Evolutionary conservation across 1,140 invertebrate genomes (phyloP).

Genomic region (Triops cancriformis): DNA sequence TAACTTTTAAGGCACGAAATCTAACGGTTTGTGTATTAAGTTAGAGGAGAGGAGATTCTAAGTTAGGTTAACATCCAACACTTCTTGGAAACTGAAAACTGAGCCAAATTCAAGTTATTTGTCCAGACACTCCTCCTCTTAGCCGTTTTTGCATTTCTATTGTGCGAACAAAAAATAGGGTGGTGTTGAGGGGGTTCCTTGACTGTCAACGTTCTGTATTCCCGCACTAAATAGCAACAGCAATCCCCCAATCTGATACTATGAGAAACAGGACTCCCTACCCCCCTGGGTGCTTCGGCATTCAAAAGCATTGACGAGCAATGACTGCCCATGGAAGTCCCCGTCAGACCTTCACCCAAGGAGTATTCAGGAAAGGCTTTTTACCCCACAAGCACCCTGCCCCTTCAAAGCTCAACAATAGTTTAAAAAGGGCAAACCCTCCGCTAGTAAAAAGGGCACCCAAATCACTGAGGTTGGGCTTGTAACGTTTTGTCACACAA

Average conservation of each 20-base stretch:
- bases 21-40: too few relatives aligned
- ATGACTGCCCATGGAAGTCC: slow-evolving; percentile 9
- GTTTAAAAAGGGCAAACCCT: not conserved
- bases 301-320: slow-evolving; percentile 10
- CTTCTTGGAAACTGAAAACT: not conserved
- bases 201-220: not conserved
- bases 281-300: not conserved
- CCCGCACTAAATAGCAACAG: not conserved
- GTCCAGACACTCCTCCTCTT: slow-evolving; percentile 4
- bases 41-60: not conserved
- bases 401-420: not conserved
- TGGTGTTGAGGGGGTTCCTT: not conserved
- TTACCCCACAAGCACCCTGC: not conserved
- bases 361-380: not conserved
- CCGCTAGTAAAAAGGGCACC: not conserved
- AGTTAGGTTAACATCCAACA: not conserved
- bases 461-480: not conserved
- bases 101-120: slow-evolving; percentile 1
- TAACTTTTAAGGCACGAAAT: too few relatives aligned
- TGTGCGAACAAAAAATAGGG: not conserved
- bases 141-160: not conserved
- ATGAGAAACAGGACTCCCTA: not conserved
- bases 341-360: slow-evolving; percentile 8
- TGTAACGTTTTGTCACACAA: not conserved
- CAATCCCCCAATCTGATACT: slow-evolving; percentile 8